Evolutionary conservation across 2,888 invertebrate genomes (phyloP), one percentile per base, ranked within the genome.

Genomic region (Perizoma flavofasciatum): DNA sequence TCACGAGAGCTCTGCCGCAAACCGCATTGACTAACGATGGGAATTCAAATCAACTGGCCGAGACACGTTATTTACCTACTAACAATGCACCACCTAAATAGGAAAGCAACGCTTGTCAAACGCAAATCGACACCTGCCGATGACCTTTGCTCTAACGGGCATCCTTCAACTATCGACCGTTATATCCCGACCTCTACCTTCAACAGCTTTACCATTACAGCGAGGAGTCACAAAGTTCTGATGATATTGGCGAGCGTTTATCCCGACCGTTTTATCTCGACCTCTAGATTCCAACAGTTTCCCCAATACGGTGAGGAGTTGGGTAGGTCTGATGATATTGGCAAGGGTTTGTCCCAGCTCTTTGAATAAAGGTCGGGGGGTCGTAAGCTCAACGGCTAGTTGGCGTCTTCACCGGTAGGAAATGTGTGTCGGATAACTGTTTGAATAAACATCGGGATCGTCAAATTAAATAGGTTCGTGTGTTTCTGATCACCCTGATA

Each of bases 281-380:
- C 68, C 73, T 67, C 52, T 33, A 33, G 9, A 55, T 47, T 63
- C 53, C 39, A 43, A 58, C 9, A 40, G 48, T 54, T 34, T 50
- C 49, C 37, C 55, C 47, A 67, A 72, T 54, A 57, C 63, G 46
- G 61, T 65, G 61, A 66, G 51, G 56, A 57, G 59, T 67, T 46
- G 22, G 60, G 68, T 65, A 66, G 65, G 44, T 65, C 67, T 57
- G 46, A 53, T 65, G 61, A 48, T 32, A 46, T 47, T 70, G 88
- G 65, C 72, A 71, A 68, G 49, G 44, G 45, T 51, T 55, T 61
- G 81, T 79, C 79, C 78, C 60, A 76, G 78, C 75, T 79, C 75
- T 84, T 83, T 84, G 85, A 86, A 88, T 87, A 88, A 87, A 89
- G 89, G 89, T 89, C 87, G 87, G 63, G 81, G 72, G 89, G 90